Percentiles rank a stretch among this genome's conserved stretches.
Conservation (phyloP, 2,113 vertebrate genomes). For the Accipiter virgatus region DNA sequence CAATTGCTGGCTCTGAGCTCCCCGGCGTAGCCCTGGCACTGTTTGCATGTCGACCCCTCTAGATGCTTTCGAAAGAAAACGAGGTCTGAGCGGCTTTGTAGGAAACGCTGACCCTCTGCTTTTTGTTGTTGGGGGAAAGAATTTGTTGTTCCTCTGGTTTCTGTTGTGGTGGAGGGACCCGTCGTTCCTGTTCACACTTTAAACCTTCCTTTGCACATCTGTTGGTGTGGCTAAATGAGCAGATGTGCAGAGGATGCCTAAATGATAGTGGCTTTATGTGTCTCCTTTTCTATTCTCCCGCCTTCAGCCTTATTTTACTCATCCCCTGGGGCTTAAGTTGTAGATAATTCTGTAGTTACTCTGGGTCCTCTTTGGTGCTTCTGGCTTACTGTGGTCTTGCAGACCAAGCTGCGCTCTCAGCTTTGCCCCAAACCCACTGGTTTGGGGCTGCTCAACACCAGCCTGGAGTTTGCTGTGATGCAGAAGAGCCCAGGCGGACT, state of each 20-base stretch:
- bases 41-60: not conserved
- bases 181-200: not conserved
- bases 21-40: accelerated
- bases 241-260: not conserved
- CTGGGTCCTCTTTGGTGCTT: not conserved
- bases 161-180: not conserved
- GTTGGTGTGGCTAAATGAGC: not conserved
- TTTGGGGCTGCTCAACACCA: accelerated
- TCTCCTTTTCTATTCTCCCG: not conserved
- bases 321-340: not conserved
- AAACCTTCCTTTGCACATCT: not conserved
- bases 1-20: not conserved
- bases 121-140: not conserved
- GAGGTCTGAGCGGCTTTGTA: not conserved
- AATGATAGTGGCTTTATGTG: accelerated
- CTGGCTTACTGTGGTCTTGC: not conserved
- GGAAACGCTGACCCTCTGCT: accelerated
- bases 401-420: accelerated
- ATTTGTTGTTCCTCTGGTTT: not conserved
- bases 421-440: not conserved
- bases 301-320: not conserved
- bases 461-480: not conserved
- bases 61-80: accelerated
- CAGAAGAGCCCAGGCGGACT: not conserved
- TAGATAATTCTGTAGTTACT: too few relatives aligned